phyloP scores from a whole-genome alignment of 1,140 invertebrate species.

The Orussus abietinus region DNA sequence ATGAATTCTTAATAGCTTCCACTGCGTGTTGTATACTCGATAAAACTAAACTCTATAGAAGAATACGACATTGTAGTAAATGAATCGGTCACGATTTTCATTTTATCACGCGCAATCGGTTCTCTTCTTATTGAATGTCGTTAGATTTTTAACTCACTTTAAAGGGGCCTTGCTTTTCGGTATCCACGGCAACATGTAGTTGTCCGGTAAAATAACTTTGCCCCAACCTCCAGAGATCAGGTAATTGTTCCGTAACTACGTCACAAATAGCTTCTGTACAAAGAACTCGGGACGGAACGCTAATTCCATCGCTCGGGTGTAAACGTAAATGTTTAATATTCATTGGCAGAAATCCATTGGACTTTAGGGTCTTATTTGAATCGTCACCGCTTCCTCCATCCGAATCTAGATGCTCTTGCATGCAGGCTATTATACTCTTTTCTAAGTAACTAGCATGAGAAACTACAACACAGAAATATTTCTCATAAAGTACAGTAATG shows the following conservation, averaged over 20 bases:
- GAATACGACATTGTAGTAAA: conserved; percentile 2
- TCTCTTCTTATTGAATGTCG: not conserved
- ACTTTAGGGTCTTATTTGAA: conserved; percentile 27
- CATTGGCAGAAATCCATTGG: conserved; percentile 21
- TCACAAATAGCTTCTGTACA: conserved; percentile 74
- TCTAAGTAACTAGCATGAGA: conserved; percentile 46
- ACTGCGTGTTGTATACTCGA: conserved; percentile 45
- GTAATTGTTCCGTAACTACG: conserved; percentile 66
- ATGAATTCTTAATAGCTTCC: conserved; percentile 43
- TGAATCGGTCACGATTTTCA: conserved; percentile 5
- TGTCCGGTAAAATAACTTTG: conserved; percentile 87
- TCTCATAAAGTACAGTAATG: no score
- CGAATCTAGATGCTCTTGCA: conserved; percentile 33
- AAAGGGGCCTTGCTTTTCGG: conserved; percentile 65
- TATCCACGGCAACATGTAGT: conserved; percentile 67
- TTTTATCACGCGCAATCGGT: conserved; percentile 1
- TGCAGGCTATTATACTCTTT: conserved; percentile 39
- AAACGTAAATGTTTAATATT: conserved; percentile 30
- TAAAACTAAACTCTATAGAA: conserved; percentile 41
- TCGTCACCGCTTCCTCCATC: conserved; percentile 33
- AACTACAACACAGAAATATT: conserved; percentile 29
- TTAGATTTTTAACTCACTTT: conserved; percentile 55
- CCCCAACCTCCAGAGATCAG: conserved; percentile 85
- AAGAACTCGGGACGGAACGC: conserved; percentile 57
- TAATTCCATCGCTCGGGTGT: conserved; percentile 38